Base-by-base conservation (phyloP, 2,888 invertebrate genomes). In the Linnaemya tessellans region DNA sequence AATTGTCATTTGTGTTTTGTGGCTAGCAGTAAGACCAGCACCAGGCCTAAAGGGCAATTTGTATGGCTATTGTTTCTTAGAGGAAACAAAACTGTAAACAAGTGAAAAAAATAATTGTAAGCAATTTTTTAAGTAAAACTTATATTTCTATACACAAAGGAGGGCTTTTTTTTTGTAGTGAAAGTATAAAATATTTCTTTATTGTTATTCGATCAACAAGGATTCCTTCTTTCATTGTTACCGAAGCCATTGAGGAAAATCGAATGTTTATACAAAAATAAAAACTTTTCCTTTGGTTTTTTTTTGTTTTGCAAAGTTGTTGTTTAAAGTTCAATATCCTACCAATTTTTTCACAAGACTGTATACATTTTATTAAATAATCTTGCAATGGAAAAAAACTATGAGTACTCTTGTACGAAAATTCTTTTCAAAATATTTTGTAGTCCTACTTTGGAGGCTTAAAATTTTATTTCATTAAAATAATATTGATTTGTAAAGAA, bases 401-500 rank as follows among this genome's bases (percentile, higher is more conserved):
- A 20, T 1, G 22, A 58, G 46, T 10, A 64, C 18, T 51, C 41
- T 4, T 9, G 22, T 4, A 78, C n/a, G 49, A 11, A 43, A 58
- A 58, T 56, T 35, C 5, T 13, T 35, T 20, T 68, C 25, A 15
- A 65, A 56, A 58, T 3, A 58, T 74, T 74, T 41, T 46, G 13
- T 49, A 70, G 25, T 64, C 38, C 49, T 20, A 15, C 82, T 65
- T n/a, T 11, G 9, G 71, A 58, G 71, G 41, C 70, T 58, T 71
- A 35, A 64, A 70, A 82, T 58, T 77, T 71, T 75, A 71, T 77
- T 77, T 64, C 70, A 82, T 82, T 62, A 77, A 71, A 71, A 82
- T 46, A 82, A 82, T 71, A 82, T 82, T 82, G 70, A 82, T 71
- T 77, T 38, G 51, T 77, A 60, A 65, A 56, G 20, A 35, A 49